Conservation (phyloP, 2,113 vertebrate genomes). For the Siphamia tubifer region DNA sequence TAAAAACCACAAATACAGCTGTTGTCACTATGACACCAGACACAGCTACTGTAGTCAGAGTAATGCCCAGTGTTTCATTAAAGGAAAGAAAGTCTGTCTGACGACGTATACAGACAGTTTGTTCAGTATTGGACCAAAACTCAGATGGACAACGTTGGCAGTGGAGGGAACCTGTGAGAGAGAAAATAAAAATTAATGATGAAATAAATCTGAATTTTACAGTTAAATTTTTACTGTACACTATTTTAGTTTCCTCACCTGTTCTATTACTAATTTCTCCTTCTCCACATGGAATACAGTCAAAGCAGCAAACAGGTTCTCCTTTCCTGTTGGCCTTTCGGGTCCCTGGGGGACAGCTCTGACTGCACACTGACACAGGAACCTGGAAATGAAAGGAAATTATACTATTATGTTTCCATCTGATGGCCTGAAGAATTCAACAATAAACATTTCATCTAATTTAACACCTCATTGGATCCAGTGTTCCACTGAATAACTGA, state of each 20-base stretch:
- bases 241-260: too few species aligned
- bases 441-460: background rate
- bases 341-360: conserved; percentile 73
- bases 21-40: conserved; percentile 67
- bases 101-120: conserved; percentile 69
- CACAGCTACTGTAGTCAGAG: conserved; percentile 65
- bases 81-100: conserved; percentile 76
- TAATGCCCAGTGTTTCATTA: conserved; percentile 73
- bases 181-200: too few species aligned
- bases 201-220: too few species aligned
- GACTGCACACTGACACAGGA: conserved; percentile 76
- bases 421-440: background rate
- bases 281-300: conserved; percentile 79
- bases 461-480: conserved; percentile 9
- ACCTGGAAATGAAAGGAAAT: conserved; percentile 66
- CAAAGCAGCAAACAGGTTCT: conserved; percentile 81
- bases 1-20: conserved; percentile 70
- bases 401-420: too few species aligned
- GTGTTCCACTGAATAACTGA: conserved; percentile 69
- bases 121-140: conserved; percentile 75
- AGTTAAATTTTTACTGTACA: too few species aligned
- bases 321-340: conserved; percentile 74
- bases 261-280: conserved; percentile 78
- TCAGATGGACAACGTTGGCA: conserved; percentile 72
- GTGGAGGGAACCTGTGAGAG: conserved; percentile 58